A percentile compares a stretch with the other conserved stretches of the same genome.
These are phyloP conservation scores for Teleogryllus occipitalis DNA, from an alignment of 1,140 invertebrate species.

Conservation along the genomic window DNA sequence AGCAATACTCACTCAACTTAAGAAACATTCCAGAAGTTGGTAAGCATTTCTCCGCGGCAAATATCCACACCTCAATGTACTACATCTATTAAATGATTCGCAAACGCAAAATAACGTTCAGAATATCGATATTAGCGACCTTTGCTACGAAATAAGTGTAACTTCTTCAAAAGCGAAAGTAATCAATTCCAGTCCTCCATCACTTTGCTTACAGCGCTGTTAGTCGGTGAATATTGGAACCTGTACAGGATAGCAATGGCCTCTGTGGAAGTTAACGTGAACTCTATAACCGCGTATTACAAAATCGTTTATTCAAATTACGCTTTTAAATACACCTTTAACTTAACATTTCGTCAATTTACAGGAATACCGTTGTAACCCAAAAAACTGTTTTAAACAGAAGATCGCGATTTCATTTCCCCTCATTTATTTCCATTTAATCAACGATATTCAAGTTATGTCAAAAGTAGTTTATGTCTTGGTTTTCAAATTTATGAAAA, in stretches of 20 bases:
- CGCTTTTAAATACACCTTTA: too few relatives aligned
- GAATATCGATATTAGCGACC: neutral
- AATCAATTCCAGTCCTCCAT: conserved; percentile 4
- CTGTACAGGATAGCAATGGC: neutral
- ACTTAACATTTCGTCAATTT: too few relatives aligned
- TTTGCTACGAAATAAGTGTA: neutral
- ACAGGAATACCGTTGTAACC: too few relatives aligned
- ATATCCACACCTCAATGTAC: neutral
- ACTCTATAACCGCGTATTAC: too few relatives aligned
- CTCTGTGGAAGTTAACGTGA: neutral
- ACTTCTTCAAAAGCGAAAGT: conserved; percentile 4
- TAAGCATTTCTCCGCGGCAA: neutral
- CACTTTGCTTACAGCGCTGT: neutral
- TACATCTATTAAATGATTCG: neutral
- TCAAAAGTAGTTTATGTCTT: too few relatives aligned
- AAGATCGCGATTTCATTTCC: too few relatives aligned
- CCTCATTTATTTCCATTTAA: too few relatives aligned
- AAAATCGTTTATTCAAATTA: too few relatives aligned
- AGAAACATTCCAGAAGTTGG: neutral
- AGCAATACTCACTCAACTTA: neutral
- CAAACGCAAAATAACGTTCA: neutral
- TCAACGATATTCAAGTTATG: too few relatives aligned
- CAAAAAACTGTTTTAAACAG: too few relatives aligned
- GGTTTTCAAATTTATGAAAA: too few relatives aligned
- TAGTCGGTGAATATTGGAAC: neutral